Base-by-base conservation (phyloP, 1,140 invertebrate species). In the Zeugodacus cucurbitae region DNA sequence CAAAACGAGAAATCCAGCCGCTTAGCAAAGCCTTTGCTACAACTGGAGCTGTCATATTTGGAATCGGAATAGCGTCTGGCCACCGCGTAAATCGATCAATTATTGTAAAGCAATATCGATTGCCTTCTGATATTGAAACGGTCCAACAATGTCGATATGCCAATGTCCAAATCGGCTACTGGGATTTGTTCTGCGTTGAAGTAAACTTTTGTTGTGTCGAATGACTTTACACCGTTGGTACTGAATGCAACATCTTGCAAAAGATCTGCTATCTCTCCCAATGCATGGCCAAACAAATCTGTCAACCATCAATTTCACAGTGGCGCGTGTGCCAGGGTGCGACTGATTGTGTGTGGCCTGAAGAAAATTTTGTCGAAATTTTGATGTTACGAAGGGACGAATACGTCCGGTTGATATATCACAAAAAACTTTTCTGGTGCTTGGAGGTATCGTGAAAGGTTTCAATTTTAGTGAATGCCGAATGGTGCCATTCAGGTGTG, bases 41-140 rank as follows among this genome's bases (percentile, higher is more conserved):
- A 58, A 26, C 26, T 10, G 44, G 20, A 17, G 86, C 86, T 58
- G 86, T 58, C 26, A 87, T 87, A n/a, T 87, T 54, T 2, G 54
- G n/a, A 8, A 58, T 87, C 48, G 86, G 86, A 87, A 87, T 26
- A 6, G 48, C 86, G 2, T 32, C 86, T 57, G 86, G 54, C 86
- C 48, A 58, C n/a, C 86, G n/a, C 54, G 48, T 37, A 85, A 85
- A 85, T 41, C 78, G 29, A 41, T 85, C 37, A 22, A 85, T 41
- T 34, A 34, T 10, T 41, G 34, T 85, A 4, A 85, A n/a, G 37
- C 3, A 85, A 8, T 44, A 85, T 2, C 78, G 4, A 41, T 10
- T 6, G 41, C 37, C 37, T 41, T 41, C 37, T 7, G 37, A 41
- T 41, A 17, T 10, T 3, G 78, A 37, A 85, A 44, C 37, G 78